Evolutionary conservation across 2,113 vertebrate species (phyloP).

Genomic region (Proterorhinus semilunaris): DNA sequence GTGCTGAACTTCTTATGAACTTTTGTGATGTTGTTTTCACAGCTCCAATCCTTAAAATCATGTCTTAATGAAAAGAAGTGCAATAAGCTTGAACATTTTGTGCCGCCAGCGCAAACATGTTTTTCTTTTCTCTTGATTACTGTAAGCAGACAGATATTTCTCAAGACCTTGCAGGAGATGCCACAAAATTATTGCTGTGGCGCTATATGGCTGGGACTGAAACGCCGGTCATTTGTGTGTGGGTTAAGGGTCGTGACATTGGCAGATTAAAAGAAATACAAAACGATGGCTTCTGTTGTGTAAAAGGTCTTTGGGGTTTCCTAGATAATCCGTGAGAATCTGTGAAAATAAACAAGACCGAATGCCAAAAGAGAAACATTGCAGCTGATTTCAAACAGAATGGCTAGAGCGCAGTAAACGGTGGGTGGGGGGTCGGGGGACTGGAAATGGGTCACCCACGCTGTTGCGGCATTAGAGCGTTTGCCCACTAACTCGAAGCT

Average conservation of each 20-base stretch:
- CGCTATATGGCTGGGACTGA: constrained; percentile 17
- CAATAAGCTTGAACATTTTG: constrained; percentile 2
- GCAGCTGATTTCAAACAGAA: constrained; percentile 35
- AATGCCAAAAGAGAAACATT: constrained; percentile 35
- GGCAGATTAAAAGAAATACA: background rate
- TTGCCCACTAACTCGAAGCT: too few relatives aligned
- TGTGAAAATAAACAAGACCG: constrained; percentile 48
- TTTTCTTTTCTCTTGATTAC: background rate
- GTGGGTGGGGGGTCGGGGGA: constrained; percentile 4
- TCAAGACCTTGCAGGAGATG: background rate
- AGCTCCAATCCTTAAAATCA: background rate
- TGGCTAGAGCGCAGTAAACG: constrained; percentile 36
- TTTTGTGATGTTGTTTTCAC: constrained; percentile 7
- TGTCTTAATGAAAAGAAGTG: background rate
- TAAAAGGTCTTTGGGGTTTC: constrained; percentile 39
- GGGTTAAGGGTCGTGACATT: constrained; percentile 15
- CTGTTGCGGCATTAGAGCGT: too few relatives aligned
- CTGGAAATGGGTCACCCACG: too few relatives aligned
- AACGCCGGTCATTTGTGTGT: constrained; percentile 30
- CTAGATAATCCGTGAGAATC: constrained; percentile 56
- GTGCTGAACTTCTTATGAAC: constrained; percentile 16
- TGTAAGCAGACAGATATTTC: background rate
- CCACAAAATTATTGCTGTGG: too few relatives aligned
- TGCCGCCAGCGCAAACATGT: background rate
- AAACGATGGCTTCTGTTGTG: constrained; percentile 2